A percentile compares a stretch with the other conserved stretches of the same genome.
These are phyloP conservation scores for Ahaetulla prasina DNA, from an alignment of 2,113 vertebrate genomes.

Conservation along the genomic window DNA sequence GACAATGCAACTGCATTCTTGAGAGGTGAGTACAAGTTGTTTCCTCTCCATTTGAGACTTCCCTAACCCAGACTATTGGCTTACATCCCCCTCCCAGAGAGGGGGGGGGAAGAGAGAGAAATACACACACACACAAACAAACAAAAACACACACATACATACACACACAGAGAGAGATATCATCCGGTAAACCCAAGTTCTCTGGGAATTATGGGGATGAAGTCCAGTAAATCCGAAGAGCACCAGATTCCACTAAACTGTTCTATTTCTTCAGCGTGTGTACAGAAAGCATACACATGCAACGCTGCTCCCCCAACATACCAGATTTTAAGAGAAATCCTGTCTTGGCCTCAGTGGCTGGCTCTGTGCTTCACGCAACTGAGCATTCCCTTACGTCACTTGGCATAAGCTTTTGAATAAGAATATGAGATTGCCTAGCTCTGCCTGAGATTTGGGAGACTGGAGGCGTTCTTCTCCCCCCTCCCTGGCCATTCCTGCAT, in stretches of 20 bases:
- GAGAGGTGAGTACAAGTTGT: not conserved
- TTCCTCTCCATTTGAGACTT: not conserved
- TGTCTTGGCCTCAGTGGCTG: not conserved
- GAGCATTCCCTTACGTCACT: not conserved
- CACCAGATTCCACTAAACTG: not conserved
- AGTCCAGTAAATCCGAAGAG: not conserved
- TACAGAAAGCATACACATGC: not conserved
- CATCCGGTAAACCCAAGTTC: not conserved
- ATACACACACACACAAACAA: not conserved
- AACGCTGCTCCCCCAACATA: not conserved
- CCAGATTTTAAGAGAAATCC: not conserved
- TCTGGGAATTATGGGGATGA: not conserved
- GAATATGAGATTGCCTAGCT: not conserved
- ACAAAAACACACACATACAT: too few relatives aligned
- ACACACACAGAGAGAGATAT: not conserved
- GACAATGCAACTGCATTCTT: not conserved
- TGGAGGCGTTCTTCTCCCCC: not conserved
- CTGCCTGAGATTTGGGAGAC: not conserved
- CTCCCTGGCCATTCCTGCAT: not conserved
- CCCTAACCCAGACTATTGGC: not conserved
- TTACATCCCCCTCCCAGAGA: not conserved
- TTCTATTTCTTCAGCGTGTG: not conserved
- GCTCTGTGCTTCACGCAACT: not conserved
- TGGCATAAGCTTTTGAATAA: not conserved
- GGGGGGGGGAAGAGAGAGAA: too few relatives aligned